Base-by-base conservation (phyloP, 2,888 invertebrate genomes). In the Gerris lacustris region DNA sequence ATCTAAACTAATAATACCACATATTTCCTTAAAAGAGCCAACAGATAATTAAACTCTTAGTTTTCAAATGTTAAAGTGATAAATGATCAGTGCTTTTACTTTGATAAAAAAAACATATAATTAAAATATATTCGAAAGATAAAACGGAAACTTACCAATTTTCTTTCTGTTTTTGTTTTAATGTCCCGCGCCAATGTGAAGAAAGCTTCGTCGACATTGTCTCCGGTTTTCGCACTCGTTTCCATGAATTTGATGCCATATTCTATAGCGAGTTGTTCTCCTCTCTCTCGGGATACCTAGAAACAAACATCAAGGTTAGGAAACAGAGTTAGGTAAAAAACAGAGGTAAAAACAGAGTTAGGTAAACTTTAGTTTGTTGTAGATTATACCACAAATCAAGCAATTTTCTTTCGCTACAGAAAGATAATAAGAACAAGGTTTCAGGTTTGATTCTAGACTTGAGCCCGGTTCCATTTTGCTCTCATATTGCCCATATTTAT, bases 191-290 rank as follows among this genome's bases (percentile, higher is more conserved):
- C 97, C 81, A 99, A 84, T 73, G 95, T 96, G 82, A 94, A 94
- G 84, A 99, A 99, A 71, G 97, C 96, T 78, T 94, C 94, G 82
- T 99, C 98, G 67, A 99, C 96, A 81, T 98, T 96, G 81, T 96
- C 90, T 81, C 96, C 94, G 76, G 94, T 91, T 84, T 99, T 99
- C 70, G 99, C 99, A 77, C 96, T 96, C 69, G 98, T 99, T 84
- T 99, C 99, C 87, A 99, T 91, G 84, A 99, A 99, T 84, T 96
- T 96, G 78, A 99, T 97, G 79, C 95, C 94, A 84, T 98, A 97
- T 83, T 98, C 98, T 79, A 96, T 87, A 73, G 97, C 97, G 81
- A 98, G 86, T 83, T 96, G 91, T 84, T 98, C 97, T 69, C 98
- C 98, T 78, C 94, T 85, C 81, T 98, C 97, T 82, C 92, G 94